Evolutionary conservation across 1,140 invertebrate genomes (phyloP).

Genomic region (Drosophila funebris): DNA sequence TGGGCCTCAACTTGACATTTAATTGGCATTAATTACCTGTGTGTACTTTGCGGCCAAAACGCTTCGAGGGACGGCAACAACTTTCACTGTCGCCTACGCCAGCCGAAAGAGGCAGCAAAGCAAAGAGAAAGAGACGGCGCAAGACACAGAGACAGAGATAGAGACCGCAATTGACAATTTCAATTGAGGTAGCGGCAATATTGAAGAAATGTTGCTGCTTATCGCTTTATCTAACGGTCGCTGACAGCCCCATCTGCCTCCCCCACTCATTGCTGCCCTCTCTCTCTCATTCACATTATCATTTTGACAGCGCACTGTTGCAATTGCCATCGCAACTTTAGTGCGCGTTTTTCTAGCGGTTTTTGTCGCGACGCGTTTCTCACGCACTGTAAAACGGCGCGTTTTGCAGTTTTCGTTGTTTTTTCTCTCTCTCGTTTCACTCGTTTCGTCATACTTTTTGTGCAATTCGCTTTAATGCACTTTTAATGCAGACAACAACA

Average conservation of each 20-base stretch:
- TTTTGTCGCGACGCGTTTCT: slow-evolving; percentile 35
- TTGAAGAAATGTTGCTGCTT: slow-evolving; percentile 40
- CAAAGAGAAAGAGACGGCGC: neutral
- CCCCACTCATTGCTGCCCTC: neutral
- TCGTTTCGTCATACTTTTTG: slow-evolving; percentile 34
- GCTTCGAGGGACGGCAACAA: slow-evolving; percentile 25
- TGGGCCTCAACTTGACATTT: slow-evolving; percentile 65
- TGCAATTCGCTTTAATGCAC: slow-evolving; percentile 54
- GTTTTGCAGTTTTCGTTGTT: slow-evolving; percentile 2
- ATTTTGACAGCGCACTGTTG: slow-evolving; percentile 49
- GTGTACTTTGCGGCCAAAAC: slow-evolving; percentile 34
- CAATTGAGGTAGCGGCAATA: slow-evolving; percentile 58
- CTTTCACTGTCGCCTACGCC: slow-evolving; percentile 78
- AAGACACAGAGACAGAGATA: neutral
- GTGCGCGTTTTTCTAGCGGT: slow-evolving; percentile 32
- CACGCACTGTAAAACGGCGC: slow-evolving; percentile 32
- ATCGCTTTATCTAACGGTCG: slow-evolving; percentile 48
- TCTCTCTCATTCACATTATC: slow-evolving; percentile 41
- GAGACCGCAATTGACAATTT: slow-evolving; percentile 64
- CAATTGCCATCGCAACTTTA: slow-evolving; percentile 31
- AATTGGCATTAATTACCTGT: slow-evolving; percentile 78
- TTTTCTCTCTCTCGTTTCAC: slow-evolving; percentile 3
- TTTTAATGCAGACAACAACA: slow-evolving; percentile 52
- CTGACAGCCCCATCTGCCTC: neutral
- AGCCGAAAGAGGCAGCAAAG: slow-evolving; percentile 52